phyloP scores from a whole-genome alignment of 2,797 vertebrate species.

The Propithecus deckenii region DNA sequence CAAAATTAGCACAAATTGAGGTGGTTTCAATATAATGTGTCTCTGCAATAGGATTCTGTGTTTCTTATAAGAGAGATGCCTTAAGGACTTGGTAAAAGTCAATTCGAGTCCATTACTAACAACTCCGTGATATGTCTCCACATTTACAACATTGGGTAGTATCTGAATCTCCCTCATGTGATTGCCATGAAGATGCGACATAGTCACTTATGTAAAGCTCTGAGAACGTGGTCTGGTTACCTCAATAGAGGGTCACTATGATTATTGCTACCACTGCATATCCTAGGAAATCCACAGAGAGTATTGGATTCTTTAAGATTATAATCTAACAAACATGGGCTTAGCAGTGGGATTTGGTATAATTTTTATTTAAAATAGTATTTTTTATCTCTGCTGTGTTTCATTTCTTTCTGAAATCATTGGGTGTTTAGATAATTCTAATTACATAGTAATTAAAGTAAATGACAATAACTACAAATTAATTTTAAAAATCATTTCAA shows the following conservation, averaged over 20 bases:
- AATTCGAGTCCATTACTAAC: neutral
- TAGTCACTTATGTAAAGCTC: neutral
- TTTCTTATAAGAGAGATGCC: neutral
- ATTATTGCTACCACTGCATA: neutral
- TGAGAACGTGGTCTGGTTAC: neutral
- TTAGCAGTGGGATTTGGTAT: neutral
- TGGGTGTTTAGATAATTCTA: neutral
- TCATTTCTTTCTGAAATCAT: neutral
- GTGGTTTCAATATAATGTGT: neutral
- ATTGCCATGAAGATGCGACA: neutral
- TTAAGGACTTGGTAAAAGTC: neutral
- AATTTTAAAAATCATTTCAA: conserved; percentile 9
- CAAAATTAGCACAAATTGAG: neutral
- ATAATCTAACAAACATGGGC: neutral
- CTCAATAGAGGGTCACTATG: neutral
- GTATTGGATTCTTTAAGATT: neutral
- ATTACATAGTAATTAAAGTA: neutral
- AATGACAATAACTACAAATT: neutral
- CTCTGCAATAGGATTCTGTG: neutral
- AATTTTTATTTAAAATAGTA: conserved; percentile 31
- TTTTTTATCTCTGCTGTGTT: neutral
- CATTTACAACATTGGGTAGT: neutral
- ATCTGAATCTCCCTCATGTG: neutral
- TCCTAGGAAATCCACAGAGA: neutral
- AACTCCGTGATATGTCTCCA: neutral